Base-by-base conservation (phyloP, 2,888 invertebrate genomes). In the Muschampia plurimacula region DNA sequence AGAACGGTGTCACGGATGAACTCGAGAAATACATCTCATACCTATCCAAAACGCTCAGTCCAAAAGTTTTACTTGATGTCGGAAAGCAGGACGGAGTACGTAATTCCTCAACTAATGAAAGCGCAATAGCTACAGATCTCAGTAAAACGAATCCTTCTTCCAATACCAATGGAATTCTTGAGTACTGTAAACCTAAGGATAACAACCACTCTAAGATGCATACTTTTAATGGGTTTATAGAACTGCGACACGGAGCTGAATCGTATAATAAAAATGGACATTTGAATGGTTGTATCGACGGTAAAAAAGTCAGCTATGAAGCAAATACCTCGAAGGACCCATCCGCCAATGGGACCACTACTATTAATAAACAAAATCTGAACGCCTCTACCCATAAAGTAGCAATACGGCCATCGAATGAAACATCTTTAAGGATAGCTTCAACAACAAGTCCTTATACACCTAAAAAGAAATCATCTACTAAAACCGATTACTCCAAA, bases 11-110 rank as follows among this genome's bases (percentile, higher is more conserved):
- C 79, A 89, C 93, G 15, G 89, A 93, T 74, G 94, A 94, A 79
- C 84, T 94, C 74, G 92, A 94, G 78, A 94, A 94, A 79, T 95
- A 94, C 81, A 94, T 95, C 76, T 92, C 93, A 60, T 94, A 92
- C 80, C 83, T 94, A 77, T 93, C 94, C 67, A 90, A 94, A 79
- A 94, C 94, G 67, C 88, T 95, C 74, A 93, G 89, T 78, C 93
- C 94, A 46, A 93, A 93, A 84, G 92, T 93, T 74, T 84, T 94
- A 74, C 86, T 92, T 80, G 93, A 94, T 74, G 91, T 91, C 74
- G 85, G 86, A 46, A 92, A 91, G 78, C 90, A 89, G 83, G 88
- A 81, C 63, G 77, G 79, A 66, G 76, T 81, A 46, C 74, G 74
- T 62, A 60, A 74, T 8, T 77, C 84, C 5, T 75, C 77, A 32